These are phyloP conservation scores for Pseudocheirus occidentalis DNA, from an alignment of 2,797 vertebrate species.

Conservation along the genomic window DNA sequence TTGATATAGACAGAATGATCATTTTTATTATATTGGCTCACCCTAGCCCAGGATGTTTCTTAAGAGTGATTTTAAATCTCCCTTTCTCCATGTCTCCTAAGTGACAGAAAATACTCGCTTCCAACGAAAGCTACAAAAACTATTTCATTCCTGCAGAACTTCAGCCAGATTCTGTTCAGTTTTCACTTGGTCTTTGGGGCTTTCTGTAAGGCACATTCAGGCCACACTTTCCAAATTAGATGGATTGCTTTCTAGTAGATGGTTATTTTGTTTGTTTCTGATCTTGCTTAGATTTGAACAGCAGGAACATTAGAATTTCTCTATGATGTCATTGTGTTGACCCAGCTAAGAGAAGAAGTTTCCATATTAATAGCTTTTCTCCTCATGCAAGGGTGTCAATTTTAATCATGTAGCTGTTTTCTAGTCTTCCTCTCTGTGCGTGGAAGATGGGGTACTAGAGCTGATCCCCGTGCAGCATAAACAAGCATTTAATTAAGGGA, in stretches of 20 bases:
- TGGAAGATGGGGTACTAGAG: constrained; percentile 47
- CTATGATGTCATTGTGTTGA: constrained; percentile 30
- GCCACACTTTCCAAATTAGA: constrained; percentile 41
- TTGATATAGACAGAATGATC: not conserved
- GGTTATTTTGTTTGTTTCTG: constrained; percentile 6
- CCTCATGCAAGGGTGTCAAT: not conserved
- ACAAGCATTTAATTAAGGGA: constrained; percentile 67
- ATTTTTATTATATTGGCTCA: not conserved
- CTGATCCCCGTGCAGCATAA: constrained; percentile 43
- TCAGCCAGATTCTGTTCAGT: not conserved
- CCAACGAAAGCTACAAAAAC: constrained; percentile 44
- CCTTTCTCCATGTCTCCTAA: not conserved
- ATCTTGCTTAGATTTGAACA: constrained; percentile 20
- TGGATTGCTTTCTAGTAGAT: constrained; percentile 29
- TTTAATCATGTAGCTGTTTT: constrained; percentile 15
- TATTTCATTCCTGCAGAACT: constrained; percentile 43
- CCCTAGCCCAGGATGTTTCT: not conserved
- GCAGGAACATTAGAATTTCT: constrained; percentile 21
- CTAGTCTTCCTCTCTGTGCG: not conserved
- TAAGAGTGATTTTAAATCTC: not conserved
- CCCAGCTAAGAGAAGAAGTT: constrained; percentile 48
- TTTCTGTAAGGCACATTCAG: constrained; percentile 21
- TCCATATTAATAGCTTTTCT: constrained; percentile 37
- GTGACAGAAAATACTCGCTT: constrained; percentile 18
- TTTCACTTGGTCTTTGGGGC: constrained; percentile 30